Conservation (phyloP, 2,113 vertebrate genomes). For the Ondatra zibethicus region DNA sequence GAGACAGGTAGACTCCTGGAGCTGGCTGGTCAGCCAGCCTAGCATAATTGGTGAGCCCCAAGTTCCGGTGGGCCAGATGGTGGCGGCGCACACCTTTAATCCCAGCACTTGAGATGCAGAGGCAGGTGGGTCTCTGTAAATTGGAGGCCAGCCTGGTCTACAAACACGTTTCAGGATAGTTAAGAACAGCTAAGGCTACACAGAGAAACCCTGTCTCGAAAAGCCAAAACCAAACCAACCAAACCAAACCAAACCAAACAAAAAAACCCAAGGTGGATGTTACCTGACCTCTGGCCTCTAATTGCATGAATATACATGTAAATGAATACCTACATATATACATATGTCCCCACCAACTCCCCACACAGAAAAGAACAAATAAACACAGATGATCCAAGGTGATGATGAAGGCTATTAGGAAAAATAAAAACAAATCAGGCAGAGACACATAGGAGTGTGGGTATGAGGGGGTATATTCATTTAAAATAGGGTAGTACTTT, state of each 20-base stretch:
- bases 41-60: neutral
- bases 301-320: neutral
- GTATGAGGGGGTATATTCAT: neutral
- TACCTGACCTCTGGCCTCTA: neutral
- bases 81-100: too few species aligned
- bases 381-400: neutral
- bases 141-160: too few species aligned
- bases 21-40: neutral
- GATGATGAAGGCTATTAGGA: neutral
- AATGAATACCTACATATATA: too few species aligned
- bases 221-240: too few species aligned
- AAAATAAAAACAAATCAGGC: conserved; percentile 34
- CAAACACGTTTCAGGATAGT: too few species aligned
- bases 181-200: too few species aligned
- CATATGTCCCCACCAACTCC: neutral
- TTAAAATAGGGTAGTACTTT: neutral
- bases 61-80: neutral
- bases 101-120: too few species aligned
- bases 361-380: neutral
- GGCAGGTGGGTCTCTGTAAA: too few species aligned
- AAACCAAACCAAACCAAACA: too few species aligned
- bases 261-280: neutral
- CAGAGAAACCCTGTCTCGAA: too few species aligned
- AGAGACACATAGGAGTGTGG: neutral
- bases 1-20: neutral